Evolutionary conservation across 1,140 invertebrate genomes (phyloP).

Genomic region (Tribolium madens): DNA sequence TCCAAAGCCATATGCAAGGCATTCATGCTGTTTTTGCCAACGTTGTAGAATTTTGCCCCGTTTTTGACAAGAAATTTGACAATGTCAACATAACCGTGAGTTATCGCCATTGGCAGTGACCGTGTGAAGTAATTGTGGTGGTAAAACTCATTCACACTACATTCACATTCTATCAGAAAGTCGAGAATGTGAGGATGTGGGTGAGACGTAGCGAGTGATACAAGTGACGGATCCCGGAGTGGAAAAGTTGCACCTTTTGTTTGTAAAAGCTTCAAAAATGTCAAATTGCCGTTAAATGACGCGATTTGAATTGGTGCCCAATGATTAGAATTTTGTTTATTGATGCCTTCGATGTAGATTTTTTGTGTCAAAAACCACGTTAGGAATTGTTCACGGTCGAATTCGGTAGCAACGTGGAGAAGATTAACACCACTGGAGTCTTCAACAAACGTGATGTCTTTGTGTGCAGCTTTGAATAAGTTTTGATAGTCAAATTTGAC

Average conservation of each 20-base stretch:
- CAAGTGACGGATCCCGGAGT: not conserved
- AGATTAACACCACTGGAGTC: not conserved
- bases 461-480: not conserved
- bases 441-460: not conserved
- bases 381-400: not conserved
- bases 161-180: not conserved
- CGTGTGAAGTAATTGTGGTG: slow-evolving; percentile 7
- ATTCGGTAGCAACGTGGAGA: not conserved
- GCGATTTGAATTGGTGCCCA: not conserved
- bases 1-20: slow-evolving; percentile 8
- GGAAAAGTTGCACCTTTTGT: not conserved
- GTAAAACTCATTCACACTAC: not conserved
- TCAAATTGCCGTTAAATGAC: not conserved
- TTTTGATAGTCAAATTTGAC: slow-evolving; percentile 1
- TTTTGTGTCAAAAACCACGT: not conserved
- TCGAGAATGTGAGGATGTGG: not conserved
- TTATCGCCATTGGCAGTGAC: not conserved
- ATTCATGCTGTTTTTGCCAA: not conserved
- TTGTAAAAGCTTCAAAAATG: not conserved
- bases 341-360: not conserved
- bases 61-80: not conserved
- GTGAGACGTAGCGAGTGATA: not conserved
- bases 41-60: not conserved
- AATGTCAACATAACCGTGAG: not conserved
- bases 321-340: not conserved